Evolutionary conservation across 2,113 vertebrate species (phyloP).

Genomic region (Diadophis punctatus): DNA sequence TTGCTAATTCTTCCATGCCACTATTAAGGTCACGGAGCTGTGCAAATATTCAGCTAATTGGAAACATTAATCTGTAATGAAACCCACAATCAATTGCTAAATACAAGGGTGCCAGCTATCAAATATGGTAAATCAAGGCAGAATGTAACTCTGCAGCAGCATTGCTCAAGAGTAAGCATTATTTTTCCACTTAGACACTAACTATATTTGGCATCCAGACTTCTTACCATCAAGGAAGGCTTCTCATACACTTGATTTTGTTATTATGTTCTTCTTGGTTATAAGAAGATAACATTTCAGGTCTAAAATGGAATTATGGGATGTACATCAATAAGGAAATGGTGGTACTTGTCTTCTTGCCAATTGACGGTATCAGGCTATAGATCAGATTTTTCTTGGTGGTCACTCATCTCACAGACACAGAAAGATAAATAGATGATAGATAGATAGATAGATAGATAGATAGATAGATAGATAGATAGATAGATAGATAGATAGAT

Average conservation of each 20-base stretch:
- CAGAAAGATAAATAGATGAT: not conserved
- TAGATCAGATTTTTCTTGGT: not conserved
- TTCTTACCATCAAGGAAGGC: not conserved
- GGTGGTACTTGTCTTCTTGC: not conserved
- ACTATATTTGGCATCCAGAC: not conserved
- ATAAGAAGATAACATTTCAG: not conserved
- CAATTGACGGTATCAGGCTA: not conserved
- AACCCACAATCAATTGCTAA: not conserved
- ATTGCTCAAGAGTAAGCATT: not conserved
- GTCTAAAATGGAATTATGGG: not conserved
- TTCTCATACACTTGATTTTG: not conserved
- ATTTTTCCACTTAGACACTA: not conserved
- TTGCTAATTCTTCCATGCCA: not conserved
- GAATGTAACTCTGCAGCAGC: not conserved
- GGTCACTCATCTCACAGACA: not conserved
- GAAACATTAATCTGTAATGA: not conserved
- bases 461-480: too few species aligned
- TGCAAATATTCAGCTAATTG: not conserved
- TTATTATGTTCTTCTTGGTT: not conserved
- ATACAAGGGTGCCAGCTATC: not conserved
- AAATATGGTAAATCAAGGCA: not conserved
- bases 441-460: too few species aligned
- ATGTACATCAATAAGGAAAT: not conserved
- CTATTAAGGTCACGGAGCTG: not conserved
- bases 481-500: too few species aligned